Percentiles rank a stretch among this genome's conserved stretches.
Conservation (phyloP, 2,797 vertebrate genomes). For the Coregonus ussuriensis region DNA sequence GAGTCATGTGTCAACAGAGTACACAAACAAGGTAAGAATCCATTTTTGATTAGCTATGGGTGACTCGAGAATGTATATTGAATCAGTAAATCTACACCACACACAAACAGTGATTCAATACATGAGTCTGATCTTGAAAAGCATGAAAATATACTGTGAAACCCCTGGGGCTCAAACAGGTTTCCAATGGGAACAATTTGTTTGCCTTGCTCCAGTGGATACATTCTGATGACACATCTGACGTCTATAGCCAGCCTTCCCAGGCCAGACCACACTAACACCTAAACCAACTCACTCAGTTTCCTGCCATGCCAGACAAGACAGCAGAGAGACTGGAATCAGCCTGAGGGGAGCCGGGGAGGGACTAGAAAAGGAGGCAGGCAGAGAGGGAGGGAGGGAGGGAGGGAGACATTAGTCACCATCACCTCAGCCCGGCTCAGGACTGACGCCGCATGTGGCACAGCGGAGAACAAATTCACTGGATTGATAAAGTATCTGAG, state of each 20-base stretch:
- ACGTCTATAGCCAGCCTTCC: neutral
- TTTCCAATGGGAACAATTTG: slow-evolving; percentile 1
- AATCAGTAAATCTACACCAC: slow-evolving; percentile 6
- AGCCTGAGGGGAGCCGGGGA: slow-evolving; percentile 1
- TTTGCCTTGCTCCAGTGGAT: neutral
- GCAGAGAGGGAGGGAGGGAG: neutral
- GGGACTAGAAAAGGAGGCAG: neutral
- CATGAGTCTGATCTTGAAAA: neutral
- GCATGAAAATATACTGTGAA: neutral
- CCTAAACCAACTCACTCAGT: neutral
- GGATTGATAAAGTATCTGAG: too few species aligned
- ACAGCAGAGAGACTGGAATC: neutral
- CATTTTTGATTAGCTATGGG: neutral
- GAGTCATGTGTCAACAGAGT: neutral
- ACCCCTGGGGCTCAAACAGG: neutral
- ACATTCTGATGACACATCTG: neutral
- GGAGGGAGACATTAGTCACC: slow-evolving; percentile 20
- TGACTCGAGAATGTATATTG: neutral
- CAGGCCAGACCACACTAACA: neutral
- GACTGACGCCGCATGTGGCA: too few species aligned
- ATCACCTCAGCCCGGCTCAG: slow-evolving; percentile 7
- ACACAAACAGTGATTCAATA: neutral
- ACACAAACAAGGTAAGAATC: neutral
- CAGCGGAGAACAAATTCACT: too few species aligned
- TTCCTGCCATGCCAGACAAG: neutral